Percentiles rank a stretch among this genome's conserved stretches.
Conservation (phyloP, 2,797 vertebrate species). For the Luscinia luscinia region DNA sequence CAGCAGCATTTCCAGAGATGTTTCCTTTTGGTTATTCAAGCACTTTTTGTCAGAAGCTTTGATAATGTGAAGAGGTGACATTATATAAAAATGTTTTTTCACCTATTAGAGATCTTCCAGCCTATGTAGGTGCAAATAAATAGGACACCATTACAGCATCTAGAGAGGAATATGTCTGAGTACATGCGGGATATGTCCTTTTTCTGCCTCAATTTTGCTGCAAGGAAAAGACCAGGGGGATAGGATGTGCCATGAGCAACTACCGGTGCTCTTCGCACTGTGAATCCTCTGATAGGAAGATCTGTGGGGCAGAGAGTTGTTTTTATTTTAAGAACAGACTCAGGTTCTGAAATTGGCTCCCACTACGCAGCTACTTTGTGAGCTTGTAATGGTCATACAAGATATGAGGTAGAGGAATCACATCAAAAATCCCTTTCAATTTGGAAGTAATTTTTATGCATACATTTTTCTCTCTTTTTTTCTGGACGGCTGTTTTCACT, state of each 20-base stretch:
- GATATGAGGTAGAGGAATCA: not conserved
- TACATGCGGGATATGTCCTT: accelerated
- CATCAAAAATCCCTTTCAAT: not conserved
- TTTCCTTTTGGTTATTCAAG: not conserved
- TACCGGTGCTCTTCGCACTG: not conserved
- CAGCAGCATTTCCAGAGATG: not conserved
- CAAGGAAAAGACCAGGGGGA: not conserved
- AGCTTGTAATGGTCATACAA: not conserved
- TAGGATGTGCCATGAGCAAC: not conserved
- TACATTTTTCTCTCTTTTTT: not conserved
- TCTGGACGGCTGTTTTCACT: not conserved
- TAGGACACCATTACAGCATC: not conserved
- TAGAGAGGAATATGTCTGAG: not conserved
- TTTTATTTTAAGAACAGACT: not conserved
- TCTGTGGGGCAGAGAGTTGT: not conserved
- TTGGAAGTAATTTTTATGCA: not conserved
- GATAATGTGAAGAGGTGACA: not conserved
- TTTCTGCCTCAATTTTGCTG: not conserved
- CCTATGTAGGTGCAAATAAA: not conserved
- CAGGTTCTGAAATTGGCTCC: not conserved
- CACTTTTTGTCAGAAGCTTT: not conserved
- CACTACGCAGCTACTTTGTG: not conserved
- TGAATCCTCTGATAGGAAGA: not conserved
- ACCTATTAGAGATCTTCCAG: not conserved
- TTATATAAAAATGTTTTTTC: not conserved